Percentiles rank a stretch among this genome's conserved stretches.
Conservation (phyloP, 1,140 invertebrate species). For the Centruroides vittatus region DNA sequence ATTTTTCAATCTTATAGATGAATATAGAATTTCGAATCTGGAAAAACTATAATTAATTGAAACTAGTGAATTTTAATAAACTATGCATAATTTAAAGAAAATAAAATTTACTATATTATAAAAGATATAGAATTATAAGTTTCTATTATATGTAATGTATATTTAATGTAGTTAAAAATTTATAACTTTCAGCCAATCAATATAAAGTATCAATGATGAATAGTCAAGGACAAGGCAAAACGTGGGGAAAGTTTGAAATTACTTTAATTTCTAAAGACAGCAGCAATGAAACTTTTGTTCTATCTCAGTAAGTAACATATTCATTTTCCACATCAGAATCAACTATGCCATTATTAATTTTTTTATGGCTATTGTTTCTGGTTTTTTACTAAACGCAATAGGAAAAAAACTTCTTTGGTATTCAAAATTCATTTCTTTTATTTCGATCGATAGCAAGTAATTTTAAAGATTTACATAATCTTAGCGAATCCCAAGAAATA, state of each 20-base stretch:
- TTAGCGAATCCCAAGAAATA: slow-evolving; percentile 60
- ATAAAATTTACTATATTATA: no score
- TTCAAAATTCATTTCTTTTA: no score
- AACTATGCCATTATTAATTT: not conserved
- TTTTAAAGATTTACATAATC: slow-evolving; percentile 9
- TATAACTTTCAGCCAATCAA: slow-evolving; percentile 50
- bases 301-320: slow-evolving; percentile 51
- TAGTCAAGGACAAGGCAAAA: slow-evolving; percentile 42
- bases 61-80: no score
- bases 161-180: not conserved
- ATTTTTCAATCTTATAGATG: no score
- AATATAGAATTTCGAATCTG: no score
- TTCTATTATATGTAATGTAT: not conserved
- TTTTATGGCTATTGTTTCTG: no score
- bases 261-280: slow-evolving; percentile 61
- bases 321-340: not conserved
- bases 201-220: slow-evolving; percentile 67
- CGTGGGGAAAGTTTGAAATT: slow-evolving; percentile 67
- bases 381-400: no score
- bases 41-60: no score
- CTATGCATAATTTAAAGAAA: no score
- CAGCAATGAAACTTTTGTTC: slow-evolving; percentile 73
- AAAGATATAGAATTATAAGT: no score
- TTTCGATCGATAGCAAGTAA: no score
- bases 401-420: no score